These are phyloP conservation scores for Barbus barbus DNA, from an alignment of 2,113 vertebrate species.

Conservation along the genomic window DNA sequence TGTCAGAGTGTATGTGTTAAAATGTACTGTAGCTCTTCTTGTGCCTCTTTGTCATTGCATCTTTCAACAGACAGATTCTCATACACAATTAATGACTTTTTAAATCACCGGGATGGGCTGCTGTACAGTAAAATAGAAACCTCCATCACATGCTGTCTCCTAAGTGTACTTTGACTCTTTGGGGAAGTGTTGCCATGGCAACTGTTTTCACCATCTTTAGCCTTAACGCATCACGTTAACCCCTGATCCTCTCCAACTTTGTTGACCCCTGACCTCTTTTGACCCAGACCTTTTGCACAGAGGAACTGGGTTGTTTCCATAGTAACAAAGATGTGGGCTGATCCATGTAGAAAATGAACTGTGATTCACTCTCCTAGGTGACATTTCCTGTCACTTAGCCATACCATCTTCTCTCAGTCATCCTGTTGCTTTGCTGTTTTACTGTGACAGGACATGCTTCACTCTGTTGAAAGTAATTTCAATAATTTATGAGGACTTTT, in stretches of 20 bases:
- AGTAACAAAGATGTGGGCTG: constrained; percentile 29
- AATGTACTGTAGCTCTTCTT: not conserved
- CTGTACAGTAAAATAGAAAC: not conserved
- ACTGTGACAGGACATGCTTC: not conserved
- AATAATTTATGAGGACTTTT: not conserved
- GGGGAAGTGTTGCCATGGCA: constrained; percentile 9
- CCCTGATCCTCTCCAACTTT: not conserved
- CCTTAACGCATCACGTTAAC: not conserved
- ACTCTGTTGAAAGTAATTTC: no score
- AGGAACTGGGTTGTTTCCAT: constrained; percentile 20
- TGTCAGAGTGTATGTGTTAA: not conserved
- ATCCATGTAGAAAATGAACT: not conserved
- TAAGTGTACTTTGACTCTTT: constrained; percentile 15
- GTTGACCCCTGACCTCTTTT: constrained; percentile 27
- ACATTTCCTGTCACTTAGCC: constrained; percentile 18
- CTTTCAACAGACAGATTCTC: constrained; percentile 6
- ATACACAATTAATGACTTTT: constrained; percentile 27
- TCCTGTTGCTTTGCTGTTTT: constrained; percentile 8
- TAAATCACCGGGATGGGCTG: constrained; percentile 10
- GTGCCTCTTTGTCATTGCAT: constrained; percentile 4
- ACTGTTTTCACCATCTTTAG: not conserved
- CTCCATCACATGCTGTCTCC: not conserved
- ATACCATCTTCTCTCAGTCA: constrained; percentile 11
- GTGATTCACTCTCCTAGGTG: constrained; percentile 38
- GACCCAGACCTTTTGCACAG: not conserved